A percentile compares a stretch with the other conserved stretches of the same genome.
phyloP scores from a whole-genome alignment of 2,797 vertebrate genomes.

The Leptatherina wallacei region DNA sequence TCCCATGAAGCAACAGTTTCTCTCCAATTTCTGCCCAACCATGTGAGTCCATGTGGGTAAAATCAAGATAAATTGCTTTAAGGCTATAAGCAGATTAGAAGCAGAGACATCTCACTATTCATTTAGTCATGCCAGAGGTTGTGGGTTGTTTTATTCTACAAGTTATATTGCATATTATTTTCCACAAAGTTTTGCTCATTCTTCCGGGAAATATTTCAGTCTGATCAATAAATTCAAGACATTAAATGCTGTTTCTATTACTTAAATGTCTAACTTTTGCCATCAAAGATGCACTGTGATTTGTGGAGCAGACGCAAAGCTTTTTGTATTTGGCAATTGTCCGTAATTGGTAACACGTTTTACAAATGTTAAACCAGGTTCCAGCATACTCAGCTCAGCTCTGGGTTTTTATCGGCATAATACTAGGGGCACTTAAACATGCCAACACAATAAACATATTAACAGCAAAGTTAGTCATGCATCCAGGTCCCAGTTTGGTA shows the following conservation, averaged over 20 bases:
- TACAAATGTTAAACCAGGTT: background rate
- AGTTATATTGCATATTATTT: background rate
- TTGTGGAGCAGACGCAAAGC: background rate
- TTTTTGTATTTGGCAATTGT: background rate
- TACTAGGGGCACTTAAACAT: too few relatives aligned
- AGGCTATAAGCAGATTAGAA: background rate
- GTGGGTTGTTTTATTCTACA: background rate
- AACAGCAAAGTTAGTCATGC: background rate
- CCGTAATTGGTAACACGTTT: background rate
- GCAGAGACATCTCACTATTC: background rate
- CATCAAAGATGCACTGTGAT: background rate
- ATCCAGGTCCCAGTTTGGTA: background rate
- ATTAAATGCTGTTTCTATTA: background rate
- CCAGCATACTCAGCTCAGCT: too few relatives aligned
- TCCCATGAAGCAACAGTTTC: background rate
- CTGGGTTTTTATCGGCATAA: too few relatives aligned
- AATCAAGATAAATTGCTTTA: background rate
- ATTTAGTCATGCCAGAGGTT: background rate
- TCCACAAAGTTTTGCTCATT: background rate
- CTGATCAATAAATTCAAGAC: background rate
- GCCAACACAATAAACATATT: background rate
- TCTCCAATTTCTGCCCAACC: constrained; percentile 5
- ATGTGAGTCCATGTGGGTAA: background rate
- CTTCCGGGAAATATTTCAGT: background rate
- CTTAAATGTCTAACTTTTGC: background rate